Base-by-base conservation (phyloP, 2,888 invertebrate genomes). In the Tribolium freemani region DNA sequence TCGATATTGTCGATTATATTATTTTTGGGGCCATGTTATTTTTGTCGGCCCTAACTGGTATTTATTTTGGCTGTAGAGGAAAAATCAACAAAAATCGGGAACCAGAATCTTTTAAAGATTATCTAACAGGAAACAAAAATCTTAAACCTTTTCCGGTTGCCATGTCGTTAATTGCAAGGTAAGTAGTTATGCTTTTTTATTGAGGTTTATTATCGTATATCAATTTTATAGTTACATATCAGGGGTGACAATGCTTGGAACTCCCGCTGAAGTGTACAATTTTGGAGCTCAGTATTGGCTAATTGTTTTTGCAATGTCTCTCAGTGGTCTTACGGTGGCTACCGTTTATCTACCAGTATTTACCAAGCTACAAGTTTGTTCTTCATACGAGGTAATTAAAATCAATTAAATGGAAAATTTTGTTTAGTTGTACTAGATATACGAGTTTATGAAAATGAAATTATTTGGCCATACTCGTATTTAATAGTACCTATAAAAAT, bases 141-240 rank as follows among this genome's bases (percentile, higher is more conserved):
- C 89, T 96, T 88, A 90, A 91, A 71, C 91, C 93, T 0, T 93
- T 96, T 82, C 96, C 96, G 0, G 94, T 96, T 10, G 93, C 96
- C 20, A 92, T 96, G 90, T 96, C 95, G 5, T 89, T 96, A 38
- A 91, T 96, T 82, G 96, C 95, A 67, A 94, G 94, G 94, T 94
- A 75, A 75, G 58, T 70, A 69, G 30, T 38, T 63, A 8, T 26
- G n/a, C n/a, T 46, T 46, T 45, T 75, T 67, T 31, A 53, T 9
- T 51, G 10, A 51, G 5, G 30, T 63, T 44, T 38, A 44, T 46
- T 16, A 20, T n/a, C 67, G 1, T 11, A 20, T 11, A 3, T 10
- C 13, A 57, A 58, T 79, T 78, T 70, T 63, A 2, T 16, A 95
- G 95, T 84, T 96, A 96, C 83, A 92, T 96, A 82, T 96, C 96